Evolutionary conservation across 2,888 invertebrate species (phyloP).

Genomic region (Trissolcus brochymenae): DNA sequence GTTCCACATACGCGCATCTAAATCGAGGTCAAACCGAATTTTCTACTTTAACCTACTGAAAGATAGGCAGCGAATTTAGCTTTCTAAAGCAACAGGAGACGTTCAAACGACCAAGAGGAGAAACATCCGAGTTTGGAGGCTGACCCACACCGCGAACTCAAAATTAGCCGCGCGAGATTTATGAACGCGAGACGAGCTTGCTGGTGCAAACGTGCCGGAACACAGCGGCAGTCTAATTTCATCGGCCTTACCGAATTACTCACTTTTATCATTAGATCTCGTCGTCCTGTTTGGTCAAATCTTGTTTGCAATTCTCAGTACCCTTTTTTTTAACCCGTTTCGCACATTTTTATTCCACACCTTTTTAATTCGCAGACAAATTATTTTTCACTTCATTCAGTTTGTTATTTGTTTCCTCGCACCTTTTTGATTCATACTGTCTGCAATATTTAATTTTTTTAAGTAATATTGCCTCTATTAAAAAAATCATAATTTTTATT

Average conservation of each 20-base stretch:
- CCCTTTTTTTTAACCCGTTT: not conserved
- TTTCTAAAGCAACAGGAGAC: slow-evolving; percentile 72
- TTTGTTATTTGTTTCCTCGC: not conserved
- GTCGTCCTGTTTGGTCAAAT: slow-evolving; percentile 11
- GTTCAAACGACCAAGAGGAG: slow-evolving; percentile 50
- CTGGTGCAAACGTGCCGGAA: slow-evolving; percentile 50
- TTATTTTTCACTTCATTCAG: not conserved
- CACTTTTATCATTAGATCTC: slow-evolving; percentile 29
- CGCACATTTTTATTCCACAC: not conserved
- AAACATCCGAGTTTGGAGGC: slow-evolving; percentile 50
- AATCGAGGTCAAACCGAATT: slow-evolving; percentile 76
- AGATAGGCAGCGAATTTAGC: slow-evolving; percentile 73
- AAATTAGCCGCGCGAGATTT: slow-evolving; percentile 67
- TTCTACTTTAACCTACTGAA: slow-evolving; percentile 77
- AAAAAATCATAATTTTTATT: no score
- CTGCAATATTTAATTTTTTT: no score
- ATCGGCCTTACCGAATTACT: slow-evolving; percentile 31
- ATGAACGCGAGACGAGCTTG: slow-evolving; percentile 58
- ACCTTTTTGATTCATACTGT: no score
- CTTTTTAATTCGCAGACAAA: not conserved
- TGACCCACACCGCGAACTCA: slow-evolving; percentile 60
- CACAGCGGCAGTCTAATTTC: slow-evolving; percentile 31
- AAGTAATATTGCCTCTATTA: no score
- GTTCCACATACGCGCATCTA: slow-evolving; percentile 63
- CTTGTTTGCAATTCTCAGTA: not conserved